Conservation (phyloP, 2,797 vertebrate species). For the Spea hammondii region DNA sequence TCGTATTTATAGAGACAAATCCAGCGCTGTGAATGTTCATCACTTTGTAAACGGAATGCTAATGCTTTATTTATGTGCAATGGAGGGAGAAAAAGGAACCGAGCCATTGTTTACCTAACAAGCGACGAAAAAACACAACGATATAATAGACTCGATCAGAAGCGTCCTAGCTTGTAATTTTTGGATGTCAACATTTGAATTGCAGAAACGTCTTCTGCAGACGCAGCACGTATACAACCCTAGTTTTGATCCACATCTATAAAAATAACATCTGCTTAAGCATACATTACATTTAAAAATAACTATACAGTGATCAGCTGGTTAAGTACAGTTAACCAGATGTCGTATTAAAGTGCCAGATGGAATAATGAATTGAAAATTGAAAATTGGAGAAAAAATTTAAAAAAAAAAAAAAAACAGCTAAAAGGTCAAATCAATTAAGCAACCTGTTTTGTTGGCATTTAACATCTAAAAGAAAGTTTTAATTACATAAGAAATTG, state of each 20-base stretch:
- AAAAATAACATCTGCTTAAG: constrained; percentile 99
- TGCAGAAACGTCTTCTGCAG: constrained; percentile 83
- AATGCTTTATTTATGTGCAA: constrained; percentile 86
- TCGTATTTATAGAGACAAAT: constrained; percentile 81
- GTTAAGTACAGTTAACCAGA: constrained; percentile 99
- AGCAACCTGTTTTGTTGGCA: constrained; percentile 95
- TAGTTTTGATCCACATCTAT: constrained; percentile 87
- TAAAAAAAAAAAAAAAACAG: constrained; percentile 65
- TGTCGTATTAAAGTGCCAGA: constrained; percentile 99
- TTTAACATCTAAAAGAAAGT: constrained; percentile 95
- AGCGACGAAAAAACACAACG: constrained; percentile 76
- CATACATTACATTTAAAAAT: constrained; percentile 99
- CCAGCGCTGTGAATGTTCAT: constrained; percentile 79
- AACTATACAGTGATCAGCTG: constrained; percentile 98
- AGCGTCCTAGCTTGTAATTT: constrained; percentile 80
- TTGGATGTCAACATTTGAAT: constrained; percentile 86
- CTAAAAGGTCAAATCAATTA: constrained; percentile 99
- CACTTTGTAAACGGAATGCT: constrained; percentile 81
- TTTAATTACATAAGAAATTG: constrained; percentile 77
- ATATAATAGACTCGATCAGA: constrained; percentile 76
- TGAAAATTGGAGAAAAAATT: constrained; percentile 90
- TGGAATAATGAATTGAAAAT: constrained; percentile 99
- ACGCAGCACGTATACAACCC: constrained; percentile 77
- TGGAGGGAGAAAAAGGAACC: constrained; percentile 77
- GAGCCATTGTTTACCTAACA: constrained; percentile 86